Conservation (phyloP, 2,113 vertebrate genomes). For the Gnathonemus echidnorhynchus region DNA sequence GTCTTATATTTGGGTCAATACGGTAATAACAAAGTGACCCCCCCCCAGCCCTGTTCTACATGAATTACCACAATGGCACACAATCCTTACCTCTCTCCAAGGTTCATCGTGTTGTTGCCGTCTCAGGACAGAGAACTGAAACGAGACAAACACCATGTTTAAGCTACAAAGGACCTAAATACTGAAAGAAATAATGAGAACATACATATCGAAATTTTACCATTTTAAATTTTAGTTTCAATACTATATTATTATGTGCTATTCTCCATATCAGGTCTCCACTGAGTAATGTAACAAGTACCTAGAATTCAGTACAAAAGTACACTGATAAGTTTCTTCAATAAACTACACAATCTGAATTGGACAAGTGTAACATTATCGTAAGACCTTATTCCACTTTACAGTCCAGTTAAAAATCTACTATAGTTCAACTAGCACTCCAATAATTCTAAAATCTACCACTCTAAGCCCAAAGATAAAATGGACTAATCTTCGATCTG, state of each 20-base stretch:
- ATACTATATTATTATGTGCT: background rate
- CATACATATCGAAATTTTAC: background rate
- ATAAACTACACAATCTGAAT: background rate
- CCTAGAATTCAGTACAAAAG: background rate
- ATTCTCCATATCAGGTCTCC: background rate
- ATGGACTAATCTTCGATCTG: background rate
- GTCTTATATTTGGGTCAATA: too few relatives aligned
- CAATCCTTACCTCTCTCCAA: constrained; percentile 72
- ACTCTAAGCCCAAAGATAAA: background rate
- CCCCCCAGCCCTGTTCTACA: background rate
- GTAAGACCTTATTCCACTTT: background rate
- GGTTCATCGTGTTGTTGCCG: constrained; percentile 74
- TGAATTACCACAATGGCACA: background rate
- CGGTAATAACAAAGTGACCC: background rate
- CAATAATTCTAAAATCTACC: background rate
- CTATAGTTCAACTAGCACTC: background rate
- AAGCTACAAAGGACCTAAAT: background rate
- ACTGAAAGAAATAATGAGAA: background rate
- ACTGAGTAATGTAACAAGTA: background rate
- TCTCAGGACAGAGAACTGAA: constrained; percentile 88
- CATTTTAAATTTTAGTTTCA: background rate
- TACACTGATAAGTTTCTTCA: background rate
- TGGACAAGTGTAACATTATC: background rate
- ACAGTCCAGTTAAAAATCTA: background rate
- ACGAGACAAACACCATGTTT: constrained; percentile 20